phyloP scores from a whole-genome alignment of 2,113 vertebrate species.

The Pygoscelis antarcticus region DNA sequence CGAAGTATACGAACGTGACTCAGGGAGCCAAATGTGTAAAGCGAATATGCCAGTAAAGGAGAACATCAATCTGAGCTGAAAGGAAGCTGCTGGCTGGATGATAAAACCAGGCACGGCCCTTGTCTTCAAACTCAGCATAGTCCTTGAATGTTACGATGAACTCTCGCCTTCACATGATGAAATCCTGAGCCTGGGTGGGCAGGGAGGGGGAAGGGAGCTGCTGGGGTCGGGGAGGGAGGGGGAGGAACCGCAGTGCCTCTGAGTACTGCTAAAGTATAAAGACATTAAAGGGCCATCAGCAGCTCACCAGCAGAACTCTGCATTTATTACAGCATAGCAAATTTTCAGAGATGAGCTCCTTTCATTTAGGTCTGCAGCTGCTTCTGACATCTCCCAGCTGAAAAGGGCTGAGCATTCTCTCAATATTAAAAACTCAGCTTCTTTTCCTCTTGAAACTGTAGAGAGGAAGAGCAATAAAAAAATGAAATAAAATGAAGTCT shows the following conservation, averaged over 20 bases:
- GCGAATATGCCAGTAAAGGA: neutral
- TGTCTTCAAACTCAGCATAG: neutral
- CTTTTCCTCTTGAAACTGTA: slow-evolving; percentile 16
- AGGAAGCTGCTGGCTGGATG: neutral
- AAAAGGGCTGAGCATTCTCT: slow-evolving; percentile 30
- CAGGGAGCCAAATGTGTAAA: neutral
- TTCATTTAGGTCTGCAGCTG: slow-evolving; percentile 64
- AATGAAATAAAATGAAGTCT: slow-evolving; percentile 23
- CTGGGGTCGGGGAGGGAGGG: neutral
- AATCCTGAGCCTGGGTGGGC: neutral
- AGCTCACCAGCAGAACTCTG: slow-evolving; percentile 36
- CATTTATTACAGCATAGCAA: slow-evolving; percentile 49
- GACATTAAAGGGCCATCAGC: slow-evolving; percentile 61
- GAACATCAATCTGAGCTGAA: neutral
- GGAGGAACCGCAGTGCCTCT: neutral
- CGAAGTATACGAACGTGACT: neutral
- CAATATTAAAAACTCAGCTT: slow-evolving; percentile 62
- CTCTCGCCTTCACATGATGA: neutral
- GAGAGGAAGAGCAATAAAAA: slow-evolving; percentile 38
- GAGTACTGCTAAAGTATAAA: slow-evolving; percentile 9
- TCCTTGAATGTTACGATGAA: neutral
- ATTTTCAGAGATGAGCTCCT: slow-evolving; percentile 58
- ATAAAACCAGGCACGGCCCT: neutral
- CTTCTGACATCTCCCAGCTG: slow-evolving; percentile 61
- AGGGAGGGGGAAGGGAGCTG: neutral